Conservation (phyloP, 1,140 invertebrate species). For the Bombus waltoni region DNA sequence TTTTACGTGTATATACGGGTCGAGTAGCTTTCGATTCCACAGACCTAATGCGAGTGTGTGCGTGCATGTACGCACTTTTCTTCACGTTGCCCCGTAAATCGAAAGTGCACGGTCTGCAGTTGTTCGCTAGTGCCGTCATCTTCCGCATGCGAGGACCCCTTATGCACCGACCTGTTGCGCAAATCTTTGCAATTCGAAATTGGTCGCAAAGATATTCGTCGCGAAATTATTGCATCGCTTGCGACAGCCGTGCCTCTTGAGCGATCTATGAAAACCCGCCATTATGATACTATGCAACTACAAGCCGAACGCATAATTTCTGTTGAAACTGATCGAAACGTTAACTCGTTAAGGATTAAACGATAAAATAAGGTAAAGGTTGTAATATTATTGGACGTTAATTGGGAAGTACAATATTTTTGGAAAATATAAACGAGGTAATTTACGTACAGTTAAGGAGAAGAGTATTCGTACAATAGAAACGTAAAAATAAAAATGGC, state of each 20-base stretch:
- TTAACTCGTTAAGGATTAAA: not conserved
- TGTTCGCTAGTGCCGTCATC: slow-evolving; percentile 22
- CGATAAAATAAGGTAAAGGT: not conserved
- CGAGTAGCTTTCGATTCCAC: slow-evolving; percentile 42
- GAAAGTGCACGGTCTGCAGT: slow-evolving; percentile 43
- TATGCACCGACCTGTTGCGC: not conserved
- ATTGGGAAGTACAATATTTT: too few relatives aligned
- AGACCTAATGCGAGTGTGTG: not conserved
- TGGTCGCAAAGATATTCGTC: slow-evolving; percentile 21
- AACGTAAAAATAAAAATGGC: too few relatives aligned
- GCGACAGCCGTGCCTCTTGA: not conserved
- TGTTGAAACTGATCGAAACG: too few relatives aligned
- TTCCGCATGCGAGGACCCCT: slow-evolving; percentile 34
- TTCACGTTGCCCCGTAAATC: slow-evolving; percentile 20
- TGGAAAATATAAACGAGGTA: too few relatives aligned
- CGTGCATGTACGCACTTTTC: slow-evolving; percentile 10
- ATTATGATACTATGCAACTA: not conserved
- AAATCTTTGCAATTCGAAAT: slow-evolving; percentile 16
- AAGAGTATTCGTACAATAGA: too few relatives aligned
- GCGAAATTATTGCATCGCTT: slow-evolving; percentile 5
- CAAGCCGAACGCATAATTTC: not conserved
- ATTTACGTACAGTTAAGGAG: too few relatives aligned
- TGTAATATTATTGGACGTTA: not conserved
- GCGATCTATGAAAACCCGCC: not conserved
- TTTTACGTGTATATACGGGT: not conserved